Evolutionary conservation across 2,797 vertebrate genomes (phyloP), one percentile per base, ranked within the genome.

Genomic region (Muraenolepis orangiensis): DNA sequence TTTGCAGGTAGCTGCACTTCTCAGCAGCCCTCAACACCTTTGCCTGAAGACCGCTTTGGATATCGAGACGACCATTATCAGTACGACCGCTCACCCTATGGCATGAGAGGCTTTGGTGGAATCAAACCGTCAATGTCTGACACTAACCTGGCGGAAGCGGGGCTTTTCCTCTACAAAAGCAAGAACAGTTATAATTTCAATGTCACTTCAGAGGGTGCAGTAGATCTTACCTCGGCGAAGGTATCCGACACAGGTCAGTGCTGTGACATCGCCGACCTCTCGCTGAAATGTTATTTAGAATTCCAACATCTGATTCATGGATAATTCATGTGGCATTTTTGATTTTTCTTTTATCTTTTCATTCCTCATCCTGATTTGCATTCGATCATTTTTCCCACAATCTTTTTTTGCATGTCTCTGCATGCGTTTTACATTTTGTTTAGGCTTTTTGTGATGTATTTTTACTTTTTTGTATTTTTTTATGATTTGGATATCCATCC

Each of bases 81-180:
- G 69, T 99, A 98, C 84, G 95, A 95, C 85, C 94, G 96, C 73
- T 92, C 95, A 30, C 83, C 95, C 0, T 96, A 94, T 73, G 91
- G 95, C 73, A 95, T 94, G 85, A 94, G 95, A 93, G 94, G 95
- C 61, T 93, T 96, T 78, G 94, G 96, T 81, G 96, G 96, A 81
- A 98, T 99, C 91, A 99, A 99, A 90, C 96, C 98, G 6, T 99
- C 98, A 2, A 99, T 99, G 97, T 99, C 98, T 76, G 98, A 99
- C 79, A 99, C 97, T 75, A 99, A 99, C 89, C 93, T 99, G 84
- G 96, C 96, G 30, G 97, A 98, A 87, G 96, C 96, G 85, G 97
- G 98, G 79, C 91, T 99, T 74, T 98, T 98, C 91, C 87, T 97
- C 66, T 98, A 98, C 89, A 97, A 96, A 93, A 98, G 96, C 95